phyloP scores from a whole-genome alignment of 2,888 invertebrate genomes.

The Acleris laterana region DNA sequence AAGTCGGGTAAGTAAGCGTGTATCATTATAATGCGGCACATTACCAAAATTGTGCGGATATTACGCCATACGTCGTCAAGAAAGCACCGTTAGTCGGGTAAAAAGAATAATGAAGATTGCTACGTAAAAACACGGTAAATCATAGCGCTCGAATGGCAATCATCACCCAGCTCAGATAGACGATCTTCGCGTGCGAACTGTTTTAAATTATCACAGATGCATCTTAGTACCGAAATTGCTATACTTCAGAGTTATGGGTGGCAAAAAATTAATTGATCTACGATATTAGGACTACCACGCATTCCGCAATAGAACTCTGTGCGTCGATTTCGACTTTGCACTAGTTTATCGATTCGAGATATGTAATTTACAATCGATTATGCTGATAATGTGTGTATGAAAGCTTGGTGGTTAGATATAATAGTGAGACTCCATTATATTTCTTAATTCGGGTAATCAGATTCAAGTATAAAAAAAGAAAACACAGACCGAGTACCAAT shows the following conservation, averaged over 20 bases:
- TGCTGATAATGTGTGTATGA: too few relatives aligned
- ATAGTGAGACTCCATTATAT: too few relatives aligned
- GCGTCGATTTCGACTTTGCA: too few relatives aligned
- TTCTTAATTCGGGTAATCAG: too few relatives aligned
- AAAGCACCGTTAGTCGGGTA: conserved; percentile 42
- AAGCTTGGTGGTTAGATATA: too few relatives aligned
- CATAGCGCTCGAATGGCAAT: conserved; percentile 15
- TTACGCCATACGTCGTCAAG: conserved; percentile 47
- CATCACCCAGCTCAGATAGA: conserved; percentile 13
- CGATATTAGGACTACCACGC: too few relatives aligned
- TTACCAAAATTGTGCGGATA: conserved; percentile 60
- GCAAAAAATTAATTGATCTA: too few relatives aligned
- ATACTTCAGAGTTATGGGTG: background rate
- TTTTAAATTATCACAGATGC: conserved; percentile 9
- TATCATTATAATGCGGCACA: conserved; percentile 58
- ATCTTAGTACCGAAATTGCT: conserved; percentile 7
- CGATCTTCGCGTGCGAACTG: conserved; percentile 3
- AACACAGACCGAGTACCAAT: too few relatives aligned
- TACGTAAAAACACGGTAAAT: conserved; percentile 21
- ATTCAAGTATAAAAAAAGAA: too few relatives aligned
- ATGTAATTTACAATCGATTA: too few relatives aligned
- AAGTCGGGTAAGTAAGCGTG: conserved; percentile 56
- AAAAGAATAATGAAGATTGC: conserved; percentile 46
- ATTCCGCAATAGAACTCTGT: too few relatives aligned
- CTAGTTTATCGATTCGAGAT: too few relatives aligned